phyloP scores from a whole-genome alignment of 2,113 vertebrate species.

The Tetraodon nigroviridis region DNA sequence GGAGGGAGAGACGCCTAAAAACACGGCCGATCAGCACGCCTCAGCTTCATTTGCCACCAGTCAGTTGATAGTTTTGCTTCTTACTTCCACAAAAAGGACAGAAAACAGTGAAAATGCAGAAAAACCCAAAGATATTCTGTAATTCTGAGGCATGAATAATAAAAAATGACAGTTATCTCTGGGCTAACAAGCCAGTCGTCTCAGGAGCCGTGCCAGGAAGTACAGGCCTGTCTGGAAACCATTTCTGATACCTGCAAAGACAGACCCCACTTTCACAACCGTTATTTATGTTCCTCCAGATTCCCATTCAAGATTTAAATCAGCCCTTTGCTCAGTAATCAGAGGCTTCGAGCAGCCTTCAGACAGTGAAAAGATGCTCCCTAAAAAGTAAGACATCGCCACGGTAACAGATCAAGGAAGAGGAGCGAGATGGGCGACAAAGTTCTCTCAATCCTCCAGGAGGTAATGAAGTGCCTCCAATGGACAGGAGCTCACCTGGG shows the following conservation, averaged over 20 bases:
- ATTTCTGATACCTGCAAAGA: neutral
- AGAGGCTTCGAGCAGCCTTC: slow-evolving; percentile 1
- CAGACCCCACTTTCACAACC: neutral
- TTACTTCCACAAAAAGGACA: neutral
- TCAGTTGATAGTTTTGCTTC: too few relatives aligned
- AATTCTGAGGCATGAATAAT: neutral
- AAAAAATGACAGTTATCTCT: neutral
- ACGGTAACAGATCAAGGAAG: slow-evolving; percentile 32
- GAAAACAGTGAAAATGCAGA: neutral
- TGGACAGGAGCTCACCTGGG: slow-evolving; percentile 63
- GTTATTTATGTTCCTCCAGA: neutral
- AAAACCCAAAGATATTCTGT: neutral
- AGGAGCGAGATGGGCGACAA: slow-evolving; percentile 17
- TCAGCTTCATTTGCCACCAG: too few relatives aligned
- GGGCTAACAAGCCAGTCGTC: too few relatives aligned
- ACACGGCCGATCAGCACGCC: too few relatives aligned
- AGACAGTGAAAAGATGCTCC: neutral
- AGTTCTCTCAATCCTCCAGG: slow-evolving; percentile 7
- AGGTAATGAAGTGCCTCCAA: slow-evolving; percentile 52
- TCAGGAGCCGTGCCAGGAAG: neutral
- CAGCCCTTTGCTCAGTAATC: neutral
- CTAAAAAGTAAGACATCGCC: slow-evolving; percentile 15
- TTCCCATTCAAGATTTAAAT: neutral
- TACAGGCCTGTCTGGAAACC: neutral
- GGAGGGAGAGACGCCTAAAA: slow-evolving; percentile 20